Evolutionary conservation across 1,140 invertebrate genomes (phyloP).

Genomic region (Drosophila subpulchrella): DNA sequence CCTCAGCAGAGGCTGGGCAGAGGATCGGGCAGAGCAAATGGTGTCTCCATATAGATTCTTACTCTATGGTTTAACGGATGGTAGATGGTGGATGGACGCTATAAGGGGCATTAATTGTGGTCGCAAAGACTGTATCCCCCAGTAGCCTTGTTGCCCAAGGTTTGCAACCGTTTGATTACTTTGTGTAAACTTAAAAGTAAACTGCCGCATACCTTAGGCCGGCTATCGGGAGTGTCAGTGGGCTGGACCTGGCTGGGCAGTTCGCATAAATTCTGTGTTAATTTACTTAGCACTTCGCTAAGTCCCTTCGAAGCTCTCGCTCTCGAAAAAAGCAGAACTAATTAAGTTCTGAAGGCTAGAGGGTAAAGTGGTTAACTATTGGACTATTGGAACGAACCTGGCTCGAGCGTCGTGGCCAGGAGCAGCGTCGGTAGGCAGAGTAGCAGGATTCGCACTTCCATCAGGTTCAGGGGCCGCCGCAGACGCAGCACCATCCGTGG

Average conservation of each 20-base stretch:
- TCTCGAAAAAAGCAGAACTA: slow-evolving; percentile 36
- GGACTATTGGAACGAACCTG: slow-evolving; percentile 66
- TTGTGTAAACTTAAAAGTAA: slow-evolving; percentile 70
- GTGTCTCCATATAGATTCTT: too few species aligned
- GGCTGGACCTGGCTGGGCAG: neutral
- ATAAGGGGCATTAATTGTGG: slow-evolving; percentile 63
- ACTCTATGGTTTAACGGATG: too few species aligned
- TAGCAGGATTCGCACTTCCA: slow-evolving; percentile 80
- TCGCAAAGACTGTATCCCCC: neutral
- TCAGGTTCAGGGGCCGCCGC: slow-evolving; percentile 78
- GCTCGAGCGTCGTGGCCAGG: slow-evolving; percentile 82
- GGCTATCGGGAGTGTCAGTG: slow-evolving; percentile 12
- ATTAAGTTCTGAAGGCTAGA: slow-evolving; percentile 47
- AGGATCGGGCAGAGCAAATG: too few species aligned
- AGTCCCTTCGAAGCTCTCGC: slow-evolving; percentile 14
- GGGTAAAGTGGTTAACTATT: neutral
- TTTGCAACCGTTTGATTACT: slow-evolving; percentile 49
- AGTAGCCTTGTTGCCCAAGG: too few species aligned
- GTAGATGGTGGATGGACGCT: neutral
- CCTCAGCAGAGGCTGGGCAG: too few species aligned
- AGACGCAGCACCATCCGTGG: slow-evolving; percentile 68
- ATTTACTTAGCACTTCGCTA: slow-evolving; percentile 66
- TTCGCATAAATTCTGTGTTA: slow-evolving; percentile 62
- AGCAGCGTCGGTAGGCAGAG: slow-evolving; percentile 84
- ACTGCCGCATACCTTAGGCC: slow-evolving; percentile 56